These are phyloP conservation scores for Amblyopsis rosae DNA, from an alignment of 2,113 vertebrate genomes.

Conservation along the genomic window DNA sequence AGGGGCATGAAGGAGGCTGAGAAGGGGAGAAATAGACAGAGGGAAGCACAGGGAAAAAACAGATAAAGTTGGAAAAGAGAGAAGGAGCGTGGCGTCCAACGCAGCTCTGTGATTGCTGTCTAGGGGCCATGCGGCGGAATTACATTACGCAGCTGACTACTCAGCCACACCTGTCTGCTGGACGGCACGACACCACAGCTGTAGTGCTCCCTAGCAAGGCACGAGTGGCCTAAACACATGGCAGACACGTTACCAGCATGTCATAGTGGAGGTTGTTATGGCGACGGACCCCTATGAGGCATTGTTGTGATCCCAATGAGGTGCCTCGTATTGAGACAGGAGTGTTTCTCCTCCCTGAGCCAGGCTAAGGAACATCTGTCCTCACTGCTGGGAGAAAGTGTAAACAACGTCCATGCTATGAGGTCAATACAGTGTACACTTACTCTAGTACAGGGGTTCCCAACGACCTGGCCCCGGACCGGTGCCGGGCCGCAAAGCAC, in stretches of 20 bases:
- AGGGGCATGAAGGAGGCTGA: constrained; percentile 5
- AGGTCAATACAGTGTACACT: not conserved
- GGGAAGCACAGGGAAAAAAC: constrained; percentile 2
- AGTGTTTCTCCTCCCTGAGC: not conserved
- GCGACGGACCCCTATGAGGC: too few relatives aligned
- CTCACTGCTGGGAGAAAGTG: not conserved
- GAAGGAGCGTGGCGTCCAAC: constrained; percentile 34
- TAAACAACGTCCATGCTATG: not conserved
- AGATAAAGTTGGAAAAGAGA: constrained; percentile 12
- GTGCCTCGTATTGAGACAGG: not conserved
- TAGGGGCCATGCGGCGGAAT: constrained; percentile 83
- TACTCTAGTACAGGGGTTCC: not conserved
- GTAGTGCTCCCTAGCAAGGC: not conserved
- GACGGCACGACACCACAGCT: constrained; percentile 11
- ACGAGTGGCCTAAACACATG: not conserved
- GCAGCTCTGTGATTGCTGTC: constrained; percentile 87
- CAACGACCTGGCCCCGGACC: too few relatives aligned
- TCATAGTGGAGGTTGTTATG: too few relatives aligned
- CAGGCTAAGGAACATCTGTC: not conserved
- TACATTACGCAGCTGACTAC: constrained; percentile 84
- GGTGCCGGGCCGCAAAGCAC: too few relatives aligned
- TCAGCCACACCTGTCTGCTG: constrained; percentile 59
- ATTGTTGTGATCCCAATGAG: too few relatives aligned
- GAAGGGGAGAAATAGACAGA: not conserved
- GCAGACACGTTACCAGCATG: not conserved